Evolutionary conservation across 2,888 invertebrate species (phyloP).

Genomic region (Ischnus inquisitorius): DNA sequence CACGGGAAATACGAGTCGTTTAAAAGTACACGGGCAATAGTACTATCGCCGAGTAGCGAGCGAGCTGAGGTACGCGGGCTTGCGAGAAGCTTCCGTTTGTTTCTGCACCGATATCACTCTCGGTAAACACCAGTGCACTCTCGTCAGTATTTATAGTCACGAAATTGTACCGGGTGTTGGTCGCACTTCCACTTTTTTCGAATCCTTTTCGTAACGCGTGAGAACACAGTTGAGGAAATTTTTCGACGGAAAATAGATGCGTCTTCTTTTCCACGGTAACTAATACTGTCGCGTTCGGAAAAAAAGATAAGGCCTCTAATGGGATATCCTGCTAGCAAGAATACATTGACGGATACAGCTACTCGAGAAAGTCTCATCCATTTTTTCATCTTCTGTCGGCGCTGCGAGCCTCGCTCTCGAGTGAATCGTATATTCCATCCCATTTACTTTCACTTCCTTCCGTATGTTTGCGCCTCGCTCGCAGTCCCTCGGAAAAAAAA

Average conservation of each 20-base stretch:
- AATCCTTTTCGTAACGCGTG: background rate
- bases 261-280: background rate
- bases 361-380: constrained; percentile 40
- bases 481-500: constrained; percentile 36
- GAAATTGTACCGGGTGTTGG: too few species aligned
- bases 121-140: background rate
- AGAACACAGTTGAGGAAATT: background rate
- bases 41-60: constrained; percentile 22
- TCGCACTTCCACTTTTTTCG: too few species aligned
- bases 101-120: background rate
- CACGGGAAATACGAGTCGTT: constrained; percentile 81
- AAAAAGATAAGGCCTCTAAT: constrained; percentile 18
- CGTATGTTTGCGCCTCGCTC: constrained; percentile 10
- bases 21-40: constrained; percentile 69
- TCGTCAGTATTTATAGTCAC: background rate
- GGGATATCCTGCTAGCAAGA: constrained; percentile 33
- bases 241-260: background rate
- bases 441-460: constrained; percentile 21
- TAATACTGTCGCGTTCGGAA: background rate
- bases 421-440: constrained; percentile 4
- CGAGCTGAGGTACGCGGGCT: constrained; percentile 9
- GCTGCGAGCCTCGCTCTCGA: constrained; percentile 36
- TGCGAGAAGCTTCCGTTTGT: background rate
- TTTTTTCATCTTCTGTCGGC: constrained; percentile 29
- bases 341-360: constrained; percentile 42